Evolutionary conservation across 2,797 vertebrate genomes (phyloP), one percentile per base, ranked within the genome.

Genomic region (Sebastes melanostomus): DNA sequence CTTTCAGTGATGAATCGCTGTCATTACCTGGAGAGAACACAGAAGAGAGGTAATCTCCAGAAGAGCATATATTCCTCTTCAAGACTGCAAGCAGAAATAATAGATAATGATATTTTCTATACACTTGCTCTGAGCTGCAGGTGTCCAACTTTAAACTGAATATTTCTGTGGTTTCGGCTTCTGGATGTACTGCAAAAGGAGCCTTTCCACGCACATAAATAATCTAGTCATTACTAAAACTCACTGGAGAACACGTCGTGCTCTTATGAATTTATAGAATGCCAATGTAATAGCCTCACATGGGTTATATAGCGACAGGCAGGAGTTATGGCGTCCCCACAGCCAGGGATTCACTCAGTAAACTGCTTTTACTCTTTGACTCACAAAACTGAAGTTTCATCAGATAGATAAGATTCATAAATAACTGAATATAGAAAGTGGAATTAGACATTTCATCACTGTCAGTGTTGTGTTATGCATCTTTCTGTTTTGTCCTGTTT

Each of bases 11-110:
- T 89, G 74, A 85, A 88, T 92, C 54, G 32, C 66, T 87, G 83
- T 83, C 77, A 80, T 85, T 76, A 86, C 79, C 80, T 71, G 29
- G 54, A 71, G 66, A 82, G 77, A 72, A 74, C 32, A 66, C 27
- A 74, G 66, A 75, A 63, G 30, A 75, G 42, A 70, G 80, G 70
- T 72, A 66, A 85, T 82, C 68, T 76, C 56, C 69, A 76, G 50
- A 79, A 80, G 60, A 90, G 75, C 74, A 78, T 72, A 75, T 72
- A 89, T 84, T 78, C 73, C 50, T 89, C 75, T 81, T 77, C 30
- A 85, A 79, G 72, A 65, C 69, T 66, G 88, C 56, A 66, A 72
- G 22, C 72, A 77, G 88, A 75, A 92, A 93, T 90, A 89, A 91
- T 91, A 86, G 71, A 93, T 84, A 65, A 85, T 74, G 60, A 86